A percentile compares a stretch with the other conserved stretches of the same genome.
phyloP scores from a whole-genome alignment of 2,888 invertebrate genomes.

The Dermolepida albohirtum region DNA sequence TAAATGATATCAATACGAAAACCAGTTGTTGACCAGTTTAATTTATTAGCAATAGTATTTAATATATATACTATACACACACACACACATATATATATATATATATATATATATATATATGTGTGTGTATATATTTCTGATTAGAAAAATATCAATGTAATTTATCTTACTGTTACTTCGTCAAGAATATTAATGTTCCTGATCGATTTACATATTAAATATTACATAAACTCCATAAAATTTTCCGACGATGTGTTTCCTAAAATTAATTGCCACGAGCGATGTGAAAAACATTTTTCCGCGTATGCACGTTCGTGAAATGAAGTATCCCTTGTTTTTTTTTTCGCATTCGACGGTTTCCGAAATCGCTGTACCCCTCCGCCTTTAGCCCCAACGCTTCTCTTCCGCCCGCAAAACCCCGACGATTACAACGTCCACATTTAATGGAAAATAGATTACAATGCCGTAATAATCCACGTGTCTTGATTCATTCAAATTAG shows the following conservation, averaged over 20 bases:
- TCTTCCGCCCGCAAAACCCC: constrained; percentile 15
- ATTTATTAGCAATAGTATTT: no score
- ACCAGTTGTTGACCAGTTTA: no score
- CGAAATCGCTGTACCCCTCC: constrained; percentile 2
- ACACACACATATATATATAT: no score
- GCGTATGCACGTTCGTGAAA: background rate
- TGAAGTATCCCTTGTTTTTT: constrained; percentile 25
- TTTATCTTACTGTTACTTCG: no score
- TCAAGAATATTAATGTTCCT: no score
- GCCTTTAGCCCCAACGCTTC: background rate
- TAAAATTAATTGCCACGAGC: constrained; percentile 16
- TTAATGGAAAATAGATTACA: constrained; percentile 41
- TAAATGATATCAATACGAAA: no score
- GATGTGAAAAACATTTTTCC: constrained; percentile 17
- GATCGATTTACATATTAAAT: background rate
- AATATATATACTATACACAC: no score
- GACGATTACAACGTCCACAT: constrained; percentile 35
- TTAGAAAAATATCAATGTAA: no score
- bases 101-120: no score
- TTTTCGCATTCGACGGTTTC: background rate
- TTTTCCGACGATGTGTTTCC: constrained; percentile 5
- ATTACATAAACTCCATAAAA: background rate
- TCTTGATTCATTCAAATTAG: constrained; percentile 45
- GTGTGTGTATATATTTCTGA: no score
- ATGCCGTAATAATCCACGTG: constrained; percentile 38